These are phyloP conservation scores for Caenorhabditis drosophilae DNA, from an alignment of 2,888 invertebrate species.

Conservation along the genomic window DNA sequence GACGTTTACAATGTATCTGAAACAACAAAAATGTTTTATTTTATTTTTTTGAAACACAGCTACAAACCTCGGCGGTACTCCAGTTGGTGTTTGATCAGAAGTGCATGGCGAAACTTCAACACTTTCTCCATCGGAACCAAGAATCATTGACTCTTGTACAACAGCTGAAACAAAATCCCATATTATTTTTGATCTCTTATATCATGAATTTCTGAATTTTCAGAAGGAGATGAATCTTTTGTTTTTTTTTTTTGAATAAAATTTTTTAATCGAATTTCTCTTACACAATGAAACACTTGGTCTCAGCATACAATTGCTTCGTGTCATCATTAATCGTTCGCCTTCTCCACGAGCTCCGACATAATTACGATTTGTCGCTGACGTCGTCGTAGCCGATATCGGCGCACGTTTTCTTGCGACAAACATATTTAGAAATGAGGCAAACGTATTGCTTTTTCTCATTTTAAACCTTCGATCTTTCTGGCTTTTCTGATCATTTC, in stretches of 20 bases:
- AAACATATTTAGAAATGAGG: conserved; percentile 36
- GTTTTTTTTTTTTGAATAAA: too few species aligned
- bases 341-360: conserved; percentile 11
- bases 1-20: conserved; percentile 54
- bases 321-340: conserved; percentile 35
- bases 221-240: too few species aligned
- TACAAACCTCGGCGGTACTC: conserved; percentile 6
- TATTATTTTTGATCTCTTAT: conserved; percentile 1
- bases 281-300: conserved; percentile 37
- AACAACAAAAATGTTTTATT: conserved; percentile 1
- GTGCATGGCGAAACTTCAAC: conserved; percentile 64
- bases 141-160: conserved; percentile 65
- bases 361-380: conserved; percentile 23
- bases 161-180: conserved; percentile 61
- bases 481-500: conserved; percentile 10
- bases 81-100: conserved; percentile 56
- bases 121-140: conserved; percentile 69
- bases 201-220: not conserved
- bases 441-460: conserved; percentile 38
- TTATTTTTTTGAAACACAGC: not conserved
- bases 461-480: conserved; percentile 21
- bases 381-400: too few species aligned
- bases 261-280: conserved; percentile 2
- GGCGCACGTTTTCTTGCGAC: conserved; percentile 24
- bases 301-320: conserved; percentile 32